Evolutionary conservation across 1,140 invertebrate genomes (phyloP).

Genomic region (Drosophila kepulauana): DNA sequence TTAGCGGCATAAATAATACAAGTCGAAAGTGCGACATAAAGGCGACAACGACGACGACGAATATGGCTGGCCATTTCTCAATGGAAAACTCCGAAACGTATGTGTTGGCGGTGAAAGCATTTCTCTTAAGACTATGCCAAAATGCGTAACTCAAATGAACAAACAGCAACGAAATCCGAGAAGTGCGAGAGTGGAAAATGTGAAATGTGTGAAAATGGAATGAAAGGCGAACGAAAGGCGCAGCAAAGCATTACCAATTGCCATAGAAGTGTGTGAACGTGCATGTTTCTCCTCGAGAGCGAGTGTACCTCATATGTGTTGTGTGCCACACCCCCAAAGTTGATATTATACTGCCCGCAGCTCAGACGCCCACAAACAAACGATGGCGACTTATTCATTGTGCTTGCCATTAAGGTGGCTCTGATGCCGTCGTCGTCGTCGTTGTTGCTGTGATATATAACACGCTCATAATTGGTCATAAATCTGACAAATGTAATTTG

Average conservation of each 20-base stretch:
- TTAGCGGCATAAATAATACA: conserved; percentile 81
- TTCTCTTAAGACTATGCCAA: conserved; percentile 48
- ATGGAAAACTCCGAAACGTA: conserved; percentile 3
- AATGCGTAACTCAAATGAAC: conserved; percentile 59
- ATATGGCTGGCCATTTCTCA: conserved; percentile 67
- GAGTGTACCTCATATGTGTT: neutral
- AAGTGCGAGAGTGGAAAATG: conserved; percentile 18
- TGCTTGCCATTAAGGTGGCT: conserved; percentile 81
- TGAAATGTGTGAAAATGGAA: conserved; percentile 57
- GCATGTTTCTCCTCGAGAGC: neutral
- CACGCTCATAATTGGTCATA: conserved; percentile 85
- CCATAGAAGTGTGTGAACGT: conserved; percentile 9
- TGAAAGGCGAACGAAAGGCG: conserved; percentile 64
- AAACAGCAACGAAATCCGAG: conserved; percentile 27
- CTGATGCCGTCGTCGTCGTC: conserved; percentile 40
- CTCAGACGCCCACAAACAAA: conserved; percentile 69
- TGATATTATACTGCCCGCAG: conserved; percentile 40
- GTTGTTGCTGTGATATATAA: conserved; percentile 78
- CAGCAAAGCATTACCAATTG: conserved; percentile 59
- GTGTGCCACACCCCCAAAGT: conserved; percentile 13
- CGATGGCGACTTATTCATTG: conserved; percentile 82
- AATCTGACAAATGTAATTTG: conserved; percentile 85
- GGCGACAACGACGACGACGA: conserved; percentile 34
- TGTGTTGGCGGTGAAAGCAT: conserved; percentile 29
- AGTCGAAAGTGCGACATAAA: conserved; percentile 68